Percentiles rank a stretch among this genome's conserved stretches.
phyloP scores from a whole-genome alignment of 2,888 invertebrate species.

The Parapristionchus giblindavisi region DNA sequence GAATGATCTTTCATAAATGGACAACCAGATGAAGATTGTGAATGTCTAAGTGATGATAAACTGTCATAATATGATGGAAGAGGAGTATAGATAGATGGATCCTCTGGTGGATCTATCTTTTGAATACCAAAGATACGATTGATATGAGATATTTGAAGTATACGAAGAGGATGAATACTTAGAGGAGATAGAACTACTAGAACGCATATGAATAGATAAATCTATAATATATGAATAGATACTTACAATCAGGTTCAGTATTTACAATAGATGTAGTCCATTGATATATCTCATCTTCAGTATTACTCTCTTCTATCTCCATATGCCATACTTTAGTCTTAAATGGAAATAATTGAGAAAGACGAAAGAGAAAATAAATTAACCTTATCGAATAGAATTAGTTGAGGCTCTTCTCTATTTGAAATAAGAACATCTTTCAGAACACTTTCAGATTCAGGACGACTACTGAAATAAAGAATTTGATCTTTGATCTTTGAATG shows the following conservation, averaged over 20 bases:
- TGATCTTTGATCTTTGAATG: neutral
- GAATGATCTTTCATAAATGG: slow-evolving; percentile 55
- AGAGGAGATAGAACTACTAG: slow-evolving; percentile 21
- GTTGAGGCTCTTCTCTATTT: slow-evolving; percentile 19
- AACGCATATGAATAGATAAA: neutral
- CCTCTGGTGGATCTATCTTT: slow-evolving; percentile 59
- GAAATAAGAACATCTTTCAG: slow-evolving; percentile 19
- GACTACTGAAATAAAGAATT: slow-evolving; percentile 5
- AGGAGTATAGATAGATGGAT: slow-evolving; percentile 54
- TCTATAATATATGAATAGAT: neutral
- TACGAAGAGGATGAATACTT: slow-evolving; percentile 35
- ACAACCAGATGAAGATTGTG: slow-evolving; percentile 47
- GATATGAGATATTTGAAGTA: slow-evolving; percentile 51
- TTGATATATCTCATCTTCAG: slow-evolving; percentile 27
- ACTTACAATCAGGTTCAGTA: slow-evolving; percentile 30
- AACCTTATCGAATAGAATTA: slow-evolving; percentile 36
- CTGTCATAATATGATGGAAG: slow-evolving; percentile 36
- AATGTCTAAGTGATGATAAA: slow-evolving; percentile 26
- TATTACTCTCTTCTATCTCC: slow-evolving; percentile 22
- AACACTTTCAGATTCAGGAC: slow-evolving; percentile 2
- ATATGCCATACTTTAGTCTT: slow-evolving; percentile 34
- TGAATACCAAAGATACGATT: slow-evolving; percentile 60
- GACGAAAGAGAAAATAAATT: neutral
- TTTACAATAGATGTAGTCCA: slow-evolving; percentile 19
- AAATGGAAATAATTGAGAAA: neutral